Conservation (phyloP, 2,888 invertebrate genomes). For the Oxycera nigricornis region DNA sequence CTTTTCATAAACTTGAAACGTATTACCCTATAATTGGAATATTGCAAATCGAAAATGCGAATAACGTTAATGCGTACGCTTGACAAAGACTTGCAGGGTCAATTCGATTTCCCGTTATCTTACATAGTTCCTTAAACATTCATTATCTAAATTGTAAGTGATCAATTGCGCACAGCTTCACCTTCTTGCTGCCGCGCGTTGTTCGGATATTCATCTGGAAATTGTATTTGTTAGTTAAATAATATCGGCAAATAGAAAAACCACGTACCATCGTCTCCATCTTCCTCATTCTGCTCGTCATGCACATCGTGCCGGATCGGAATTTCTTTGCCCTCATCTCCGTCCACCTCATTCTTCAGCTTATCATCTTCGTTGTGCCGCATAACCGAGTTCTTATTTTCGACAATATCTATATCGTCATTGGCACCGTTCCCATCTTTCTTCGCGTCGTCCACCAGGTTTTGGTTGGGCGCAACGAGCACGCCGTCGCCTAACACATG, state of each 20-base stretch:
- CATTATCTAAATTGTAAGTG: too few relatives aligned
- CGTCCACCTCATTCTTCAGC: conserved; percentile 63
- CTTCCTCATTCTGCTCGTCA: conserved; percentile 60
- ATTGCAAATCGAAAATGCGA: not conserved
- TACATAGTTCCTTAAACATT: not conserved
- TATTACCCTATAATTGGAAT: not conserved
- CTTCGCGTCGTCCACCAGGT: conserved; percentile 37
- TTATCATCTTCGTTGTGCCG: conserved; percentile 57
- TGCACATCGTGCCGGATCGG: conserved; percentile 58
- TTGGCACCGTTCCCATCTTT: conserved; percentile 50
- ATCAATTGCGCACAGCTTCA: conserved; percentile 63
- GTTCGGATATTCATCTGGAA: conserved; percentile 15
- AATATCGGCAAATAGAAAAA: not conserved
- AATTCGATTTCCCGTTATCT: not conserved
- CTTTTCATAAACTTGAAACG: too few relatives aligned
- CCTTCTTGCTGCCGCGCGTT: conserved; percentile 62
- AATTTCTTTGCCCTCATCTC: conserved; percentile 61
- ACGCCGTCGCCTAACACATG: conserved; percentile 30
- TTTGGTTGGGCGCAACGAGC: conserved; percentile 16
- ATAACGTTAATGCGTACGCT: not conserved
- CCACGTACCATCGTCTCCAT: conserved; percentile 63
- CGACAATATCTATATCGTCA: conserved; percentile 53
- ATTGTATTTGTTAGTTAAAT: too few relatives aligned
- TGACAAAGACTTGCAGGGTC: not conserved
- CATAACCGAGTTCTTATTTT: conserved; percentile 50